Evolutionary conservation across 2,113 vertebrate genomes (phyloP).

Genomic region (Steatornis caripensis): DNA sequence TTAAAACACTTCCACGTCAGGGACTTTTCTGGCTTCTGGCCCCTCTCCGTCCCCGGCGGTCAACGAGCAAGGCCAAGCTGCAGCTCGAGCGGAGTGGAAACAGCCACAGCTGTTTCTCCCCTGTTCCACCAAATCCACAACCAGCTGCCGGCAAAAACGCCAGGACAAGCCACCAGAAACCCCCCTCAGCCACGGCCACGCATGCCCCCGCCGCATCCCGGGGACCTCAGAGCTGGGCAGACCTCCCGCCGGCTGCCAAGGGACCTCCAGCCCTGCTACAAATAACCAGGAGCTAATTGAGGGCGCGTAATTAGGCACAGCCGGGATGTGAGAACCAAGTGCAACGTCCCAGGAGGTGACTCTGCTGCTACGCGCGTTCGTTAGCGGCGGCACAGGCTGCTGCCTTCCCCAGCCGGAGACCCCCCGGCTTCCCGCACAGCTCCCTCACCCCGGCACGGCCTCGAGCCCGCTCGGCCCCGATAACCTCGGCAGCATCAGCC

Average conservation of each 20-base stretch:
- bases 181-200: accelerated
- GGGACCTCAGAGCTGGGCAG: not conserved
- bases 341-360: not conserved
- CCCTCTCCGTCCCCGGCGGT: accelerated
- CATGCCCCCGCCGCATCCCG: accelerated
- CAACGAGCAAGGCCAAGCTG: not conserved
- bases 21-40: not conserved
- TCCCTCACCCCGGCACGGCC: too few relatives aligned
- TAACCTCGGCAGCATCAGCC: not conserved
- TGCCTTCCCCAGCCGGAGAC: not conserved
- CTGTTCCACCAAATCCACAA: not conserved
- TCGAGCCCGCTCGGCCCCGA: not conserved
- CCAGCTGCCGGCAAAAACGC: not conserved
- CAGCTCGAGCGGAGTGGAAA: not conserved
- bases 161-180: not conserved
- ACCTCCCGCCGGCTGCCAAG: not conserved
- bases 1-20: not conserved
- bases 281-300: not conserved
- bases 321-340: not conserved
- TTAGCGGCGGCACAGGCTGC: not conserved
- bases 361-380: not conserved
- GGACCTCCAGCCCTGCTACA: not conserved
- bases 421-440: accelerated
- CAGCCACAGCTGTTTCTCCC: not conserved
- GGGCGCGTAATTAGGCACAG: not conserved